Base-by-base conservation (phyloP, 2,888 invertebrate genomes). In the Athalia cordata region DNA sequence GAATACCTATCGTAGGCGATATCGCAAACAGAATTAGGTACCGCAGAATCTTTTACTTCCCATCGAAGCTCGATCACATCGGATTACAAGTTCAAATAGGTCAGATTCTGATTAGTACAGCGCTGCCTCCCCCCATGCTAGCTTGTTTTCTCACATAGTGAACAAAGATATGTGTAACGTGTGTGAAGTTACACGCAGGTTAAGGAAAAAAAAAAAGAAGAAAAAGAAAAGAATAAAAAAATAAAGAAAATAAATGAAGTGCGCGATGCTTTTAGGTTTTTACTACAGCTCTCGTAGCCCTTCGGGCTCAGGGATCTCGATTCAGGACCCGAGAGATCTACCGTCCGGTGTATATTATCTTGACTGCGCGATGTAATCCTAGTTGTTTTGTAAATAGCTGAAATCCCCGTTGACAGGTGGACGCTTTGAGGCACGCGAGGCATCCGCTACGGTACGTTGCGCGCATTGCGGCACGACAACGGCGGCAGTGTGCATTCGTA, bases 261-360 rank as follows among this genome's bases (percentile, higher is more conserved):
- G 29, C 29, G 29, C 29, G 29, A 29, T 29, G 29, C 29, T 29
- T 29, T 29, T 29, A 29, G 29, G 29, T 29, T 29, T 29, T 29
- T 77, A 81, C 80, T 80, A 80, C 79, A 61, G n/a, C 62, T 68
- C 45, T 67, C 50, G 47, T 65, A 66, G 70, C 72, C 68, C 68
- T 68, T 29, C 7, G 45, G 6, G 68, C 29, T 29, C 52, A 57
- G 72, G 59, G 57, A 72, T 72, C 72, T 72, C 75, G 62, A 62
- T 75, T 62, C 29, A 50, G 29, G 13, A 13, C 9, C 75, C 5
- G 47, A 75, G 62, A 43, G 11, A 75, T 64, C 64, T 64, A 62
- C 64, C 13, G 61, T 61, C 29, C 62, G 47, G 75, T 15, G 13
- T 7, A 62, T 7, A 47, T 43, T 50, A 50, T 62, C 62, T 75